Base-by-base conservation (phyloP, 2,888 invertebrate genomes). In the Xestia xanthographa region DNA sequence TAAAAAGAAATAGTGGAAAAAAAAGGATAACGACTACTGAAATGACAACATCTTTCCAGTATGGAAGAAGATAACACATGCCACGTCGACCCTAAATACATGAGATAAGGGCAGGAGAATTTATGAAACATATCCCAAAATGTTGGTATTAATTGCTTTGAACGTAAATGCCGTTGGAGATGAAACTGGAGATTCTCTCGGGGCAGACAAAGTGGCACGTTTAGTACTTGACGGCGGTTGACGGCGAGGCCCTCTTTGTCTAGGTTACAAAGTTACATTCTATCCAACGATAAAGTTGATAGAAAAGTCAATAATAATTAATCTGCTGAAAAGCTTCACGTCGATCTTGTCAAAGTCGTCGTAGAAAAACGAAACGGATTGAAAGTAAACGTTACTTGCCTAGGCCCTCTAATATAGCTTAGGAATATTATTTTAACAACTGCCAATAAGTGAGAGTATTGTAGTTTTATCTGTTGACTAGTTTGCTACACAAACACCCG, bases 401-500 rank as follows among this genome's bases (percentile, higher is more conserved):
- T n/a, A 41, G 3, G 6, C 3, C n/a, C 5, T 38, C 14, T 63
- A 17, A 14, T 41, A n/a, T 0, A 17, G 14, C 12, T 17, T 8
- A 41, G 41, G 5, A 53, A 41, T 26, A 4, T 6, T 11, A 72
- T 72, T 50, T 26, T 11, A 72, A 48, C 41, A 41, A 41, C 11
- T 29, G 2, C 53, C 62, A 34, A 29, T 81, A 50, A 26, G 5
- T 0, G 20, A 41, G 12, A n/a, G 45, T 17, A 63, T 20, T 38
- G 38, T n/a, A 38, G 11, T 29, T 43, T 8, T 29, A 60, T 50
- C 34, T 45, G 50, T 63, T 79, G 48, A 67, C 22, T 58, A 56
- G 29, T 84, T 72, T 80, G 56, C 67, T 66, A 11, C 14, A 56
- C n/a, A 62, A 66, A 80, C n/a, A 53, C 2, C 5, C n/a, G 62